Base-by-base conservation (phyloP, 92 coral and sea anemone species). In the Heteractis magnifica region DNA sequence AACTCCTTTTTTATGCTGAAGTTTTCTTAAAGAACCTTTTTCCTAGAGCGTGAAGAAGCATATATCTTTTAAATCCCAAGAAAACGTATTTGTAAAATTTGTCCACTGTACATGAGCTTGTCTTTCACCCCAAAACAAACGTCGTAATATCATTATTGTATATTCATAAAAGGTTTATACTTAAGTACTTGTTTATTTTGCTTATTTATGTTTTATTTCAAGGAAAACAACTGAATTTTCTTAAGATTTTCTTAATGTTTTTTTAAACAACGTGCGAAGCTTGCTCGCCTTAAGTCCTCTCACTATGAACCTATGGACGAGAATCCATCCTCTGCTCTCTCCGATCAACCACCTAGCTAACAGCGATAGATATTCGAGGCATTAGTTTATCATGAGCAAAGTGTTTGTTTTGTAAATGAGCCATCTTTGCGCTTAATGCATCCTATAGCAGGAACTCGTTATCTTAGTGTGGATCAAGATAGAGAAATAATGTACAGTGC, bases 371-470 rank as follows among this genome's bases (percentile, higher is more conserved):
- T 68, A 68, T 68, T 41, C 49, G 23, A 68, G 49, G 73, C 16
- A 68, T 68, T 68, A 68, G 49, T 19, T 68, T 68, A 68, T 68
- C 49, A 26, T 68, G 49, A 44, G 21, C 73, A 23, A 68, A 21
- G 13, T 68, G 73, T 68, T 68, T 68, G 49, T 68, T 68, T 68
- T 20, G 21, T 68, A 68, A 68, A 68, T 68, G 21, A 68, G 73
- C 73, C 73, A 23, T 68, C 10, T 68, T 68, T 68, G 73, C 15
- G 73, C 73, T 68, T 68, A 68, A 68, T 68, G 73, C 73, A 12
- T 68, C 73, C 73, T 44, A 64, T n/a, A 64, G 9, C 56, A 53
- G 56, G 56, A 53, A 53, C 71, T 64, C 71, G 41, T 23, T 68
- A 68, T 68, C 73, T 68, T 68, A 68, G 73, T 23, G 3, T 68